A percentile compares a stretch with the other conserved stretches of the same genome.
phyloP scores from a whole-genome alignment of 2,113 vertebrate species.

The Microcebus tavaratra region DNA sequence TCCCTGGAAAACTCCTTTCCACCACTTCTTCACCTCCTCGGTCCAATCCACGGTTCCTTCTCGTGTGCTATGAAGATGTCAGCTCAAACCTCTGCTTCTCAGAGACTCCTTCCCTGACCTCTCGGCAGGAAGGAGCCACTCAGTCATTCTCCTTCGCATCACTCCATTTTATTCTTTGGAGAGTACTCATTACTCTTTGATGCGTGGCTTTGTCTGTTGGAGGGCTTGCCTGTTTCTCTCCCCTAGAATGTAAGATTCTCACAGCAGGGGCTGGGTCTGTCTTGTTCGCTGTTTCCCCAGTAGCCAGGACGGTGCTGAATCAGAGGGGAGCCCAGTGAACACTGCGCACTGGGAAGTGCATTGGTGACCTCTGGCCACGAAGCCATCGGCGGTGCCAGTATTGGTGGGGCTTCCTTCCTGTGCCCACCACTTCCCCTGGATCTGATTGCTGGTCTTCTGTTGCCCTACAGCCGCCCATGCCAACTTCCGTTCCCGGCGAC shows the following conservation, averaged over 20 bases:
- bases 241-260: neutral
- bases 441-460: conserved; percentile 49
- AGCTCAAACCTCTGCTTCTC: neutral
- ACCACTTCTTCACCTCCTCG: neutral
- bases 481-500: conserved; percentile 80
- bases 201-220: neutral
- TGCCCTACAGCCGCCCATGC: conserved; percentile 85
- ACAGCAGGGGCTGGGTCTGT: neutral
- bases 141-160: too few relatives aligned
- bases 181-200: neutral
- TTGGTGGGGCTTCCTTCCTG: neutral
- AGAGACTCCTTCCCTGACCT: neutral
- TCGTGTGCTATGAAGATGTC: neutral
- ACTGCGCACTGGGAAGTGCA: neutral
- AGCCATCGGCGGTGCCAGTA: neutral
- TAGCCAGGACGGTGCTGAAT: neutral
- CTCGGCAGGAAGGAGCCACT: neutral
- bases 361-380: neutral
- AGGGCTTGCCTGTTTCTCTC: neutral
- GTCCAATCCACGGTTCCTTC: neutral
- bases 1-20: neutral
- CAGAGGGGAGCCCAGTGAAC: neutral
- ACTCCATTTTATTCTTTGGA: neutral
- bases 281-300: neutral
- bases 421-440: neutral